phyloP scores from a whole-genome alignment of 37 sponge, comb jelly and placozoan genomes.

The Tethya wilhelma region DNA sequence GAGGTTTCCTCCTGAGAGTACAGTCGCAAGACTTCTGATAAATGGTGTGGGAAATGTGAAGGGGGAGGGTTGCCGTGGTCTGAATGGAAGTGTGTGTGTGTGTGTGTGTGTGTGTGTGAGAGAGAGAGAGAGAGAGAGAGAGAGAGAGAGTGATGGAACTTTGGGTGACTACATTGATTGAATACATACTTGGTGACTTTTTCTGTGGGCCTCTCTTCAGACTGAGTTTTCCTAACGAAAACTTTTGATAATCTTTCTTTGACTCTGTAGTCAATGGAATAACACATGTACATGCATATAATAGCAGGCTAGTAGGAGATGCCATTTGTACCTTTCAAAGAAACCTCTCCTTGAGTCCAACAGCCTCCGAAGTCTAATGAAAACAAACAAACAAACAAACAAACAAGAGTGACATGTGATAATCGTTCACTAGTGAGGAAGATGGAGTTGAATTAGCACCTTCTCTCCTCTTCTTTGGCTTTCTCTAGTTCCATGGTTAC shows the following conservation, averaged over 20 bases:
- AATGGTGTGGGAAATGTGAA: too few relatives aligned
- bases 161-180: too few relatives aligned
- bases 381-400: not conserved
- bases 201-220: too few relatives aligned
- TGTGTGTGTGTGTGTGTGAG: not conserved
- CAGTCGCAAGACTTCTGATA: not conserved
- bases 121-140: conserved; percentile 24
- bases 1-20: not conserved
- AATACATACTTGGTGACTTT: too few relatives aligned
- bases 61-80: too few relatives aligned
- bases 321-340: conserved; percentile 54
- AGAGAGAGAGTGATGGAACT: not conserved
- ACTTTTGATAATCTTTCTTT: too few relatives aligned
- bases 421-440: not conserved
- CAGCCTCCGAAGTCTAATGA: conserved; percentile 10
- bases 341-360: conserved; percentile 39
- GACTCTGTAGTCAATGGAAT: too few relatives aligned
- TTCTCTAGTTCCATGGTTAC: conserved; percentile 53
- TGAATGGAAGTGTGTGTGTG: not conserved
- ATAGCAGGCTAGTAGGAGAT: too few relatives aligned
- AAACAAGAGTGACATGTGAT: not conserved
- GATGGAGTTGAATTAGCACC: not conserved
- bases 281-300: not conserved
- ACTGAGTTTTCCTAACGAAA: too few relatives aligned
- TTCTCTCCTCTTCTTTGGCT: conserved; percentile 8